phyloP scores from a whole-genome alignment of 2,113 vertebrate genomes.

The Phyllostomus hastatus region DNA sequence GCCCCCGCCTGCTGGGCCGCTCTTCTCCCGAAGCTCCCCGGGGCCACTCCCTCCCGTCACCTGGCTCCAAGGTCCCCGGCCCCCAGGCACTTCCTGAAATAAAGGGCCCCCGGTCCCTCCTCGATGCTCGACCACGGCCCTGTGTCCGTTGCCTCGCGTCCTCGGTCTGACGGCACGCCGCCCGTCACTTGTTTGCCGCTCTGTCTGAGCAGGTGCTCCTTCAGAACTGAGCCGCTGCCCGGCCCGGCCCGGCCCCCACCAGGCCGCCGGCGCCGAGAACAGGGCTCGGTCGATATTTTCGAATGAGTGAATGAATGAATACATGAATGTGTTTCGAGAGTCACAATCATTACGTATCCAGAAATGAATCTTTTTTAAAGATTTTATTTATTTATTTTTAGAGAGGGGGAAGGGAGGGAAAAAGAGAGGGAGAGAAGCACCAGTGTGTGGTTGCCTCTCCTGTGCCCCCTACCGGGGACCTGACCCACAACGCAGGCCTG shows the following conservation, averaged over 20 bases:
- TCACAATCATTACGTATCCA: not conserved
- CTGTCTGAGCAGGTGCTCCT: not conserved
- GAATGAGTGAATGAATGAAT: not conserved
- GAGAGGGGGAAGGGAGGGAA: no score
- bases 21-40: not conserved
- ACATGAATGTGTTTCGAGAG: not conserved
- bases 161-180: not conserved
- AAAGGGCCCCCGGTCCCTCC: not conserved
- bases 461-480: no score
- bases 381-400: no score
- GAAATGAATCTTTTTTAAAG: not conserved
- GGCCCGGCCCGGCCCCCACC: not conserved
- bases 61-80: not conserved
- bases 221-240: not conserved
- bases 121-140: not conserved
- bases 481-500: no score
- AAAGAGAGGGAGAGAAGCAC: no score
- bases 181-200: not conserved
- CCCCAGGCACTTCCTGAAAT: not conserved
- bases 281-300: not conserved
- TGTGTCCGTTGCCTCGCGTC: not conserved
- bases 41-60: not conserved
- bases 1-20: not conserved
- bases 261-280: not conserved
- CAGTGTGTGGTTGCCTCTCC: no score